phyloP scores from a whole-genome alignment of 2,797 vertebrate species.

The Phoeniculus purpureus region DNA sequence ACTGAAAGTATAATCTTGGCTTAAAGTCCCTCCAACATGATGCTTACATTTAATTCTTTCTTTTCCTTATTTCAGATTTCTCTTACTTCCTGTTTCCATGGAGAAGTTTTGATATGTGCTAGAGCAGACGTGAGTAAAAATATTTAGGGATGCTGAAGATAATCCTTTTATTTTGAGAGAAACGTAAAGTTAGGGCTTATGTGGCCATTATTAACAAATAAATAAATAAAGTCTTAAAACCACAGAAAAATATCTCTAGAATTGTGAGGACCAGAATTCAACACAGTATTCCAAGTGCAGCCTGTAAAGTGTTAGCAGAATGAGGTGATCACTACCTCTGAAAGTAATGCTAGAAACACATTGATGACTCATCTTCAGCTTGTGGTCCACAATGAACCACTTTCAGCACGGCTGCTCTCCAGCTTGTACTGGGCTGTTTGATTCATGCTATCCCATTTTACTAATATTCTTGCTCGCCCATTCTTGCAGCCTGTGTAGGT shows the following conservation, averaged over 20 bases:
- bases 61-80: background rate
- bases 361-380: background rate
- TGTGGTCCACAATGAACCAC: background rate
- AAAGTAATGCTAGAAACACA: accelerated
- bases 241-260: background rate
- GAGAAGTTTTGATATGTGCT: background rate
- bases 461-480: background rate
- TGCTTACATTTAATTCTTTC: background rate
- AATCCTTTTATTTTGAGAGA: background rate
- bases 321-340: background rate
- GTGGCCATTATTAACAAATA: background rate
- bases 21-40: background rate
- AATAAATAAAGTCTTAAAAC: background rate
- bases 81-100: background rate
- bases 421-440: background rate
- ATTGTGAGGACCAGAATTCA: background rate
- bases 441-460: background rate
- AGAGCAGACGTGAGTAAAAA: background rate
- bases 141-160: background rate
- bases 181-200: background rate
- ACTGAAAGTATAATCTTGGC: background rate
- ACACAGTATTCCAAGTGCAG: background rate
- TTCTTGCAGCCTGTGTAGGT: background rate
- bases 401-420: background rate
- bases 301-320: background rate